These are phyloP conservation scores for Petromus typicus DNA, from an alignment of 2,113 vertebrate species.

Conservation along the genomic window DNA sequence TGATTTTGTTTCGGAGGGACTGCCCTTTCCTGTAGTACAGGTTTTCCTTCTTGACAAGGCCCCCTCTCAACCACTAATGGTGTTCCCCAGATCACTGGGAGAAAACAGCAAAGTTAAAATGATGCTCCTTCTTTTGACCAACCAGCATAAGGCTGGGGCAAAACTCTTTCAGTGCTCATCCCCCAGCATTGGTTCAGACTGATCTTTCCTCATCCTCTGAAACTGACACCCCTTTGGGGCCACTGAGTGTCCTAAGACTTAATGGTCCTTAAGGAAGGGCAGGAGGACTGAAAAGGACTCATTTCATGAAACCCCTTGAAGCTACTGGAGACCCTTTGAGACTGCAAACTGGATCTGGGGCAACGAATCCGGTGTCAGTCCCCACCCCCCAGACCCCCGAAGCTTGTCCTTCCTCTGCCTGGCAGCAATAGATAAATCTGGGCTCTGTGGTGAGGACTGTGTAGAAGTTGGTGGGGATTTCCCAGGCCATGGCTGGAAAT, in stretches of 20 bases:
- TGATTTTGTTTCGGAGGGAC: conserved; percentile 66
- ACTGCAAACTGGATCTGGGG: background rate
- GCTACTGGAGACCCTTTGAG: conserved; percentile 35
- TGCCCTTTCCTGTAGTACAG: conserved; percentile 57
- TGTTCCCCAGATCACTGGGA: background rate
- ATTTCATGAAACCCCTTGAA: conserved; percentile 54
- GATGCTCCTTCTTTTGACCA: background rate
- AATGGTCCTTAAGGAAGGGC: background rate
- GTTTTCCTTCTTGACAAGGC: conserved; percentile 2
- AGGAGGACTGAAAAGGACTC: background rate
- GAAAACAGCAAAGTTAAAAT: conserved; percentile 28
- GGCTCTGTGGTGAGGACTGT: background rate
- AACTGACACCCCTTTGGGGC: conserved; percentile 5
- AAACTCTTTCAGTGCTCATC: background rate
- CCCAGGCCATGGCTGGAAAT: conserved; percentile 64
- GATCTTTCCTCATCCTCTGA: background rate
- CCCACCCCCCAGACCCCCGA: background rate
- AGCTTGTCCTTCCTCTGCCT: background rate
- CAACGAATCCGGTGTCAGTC: conserved; percentile 52
- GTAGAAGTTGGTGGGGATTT: conserved; percentile 41
- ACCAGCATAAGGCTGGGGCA: background rate
- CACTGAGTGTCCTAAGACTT: background rate
- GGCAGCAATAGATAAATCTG: background rate
- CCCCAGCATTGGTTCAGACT: background rate
- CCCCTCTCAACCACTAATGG: conserved; percentile 49